Base-by-base conservation (phyloP, 1,140 invertebrate species). In the Homalodisca vitripennis region DNA sequence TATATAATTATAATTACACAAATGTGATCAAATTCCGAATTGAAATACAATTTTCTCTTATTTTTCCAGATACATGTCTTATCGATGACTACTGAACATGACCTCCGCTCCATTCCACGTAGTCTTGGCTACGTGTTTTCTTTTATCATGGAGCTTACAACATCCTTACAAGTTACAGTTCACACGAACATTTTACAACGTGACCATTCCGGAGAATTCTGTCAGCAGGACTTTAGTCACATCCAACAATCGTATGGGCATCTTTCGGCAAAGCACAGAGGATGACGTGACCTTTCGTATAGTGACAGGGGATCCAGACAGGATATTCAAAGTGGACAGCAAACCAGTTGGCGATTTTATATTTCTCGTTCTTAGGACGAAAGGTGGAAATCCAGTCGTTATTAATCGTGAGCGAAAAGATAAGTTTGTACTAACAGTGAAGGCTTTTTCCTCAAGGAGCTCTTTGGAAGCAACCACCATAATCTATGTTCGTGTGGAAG, bases 301-400 rank as follows among this genome's bases (percentile, higher is more conserved):
- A 78, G 82, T 89, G 13, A 85, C 85, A 71, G 93, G 94, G 29
- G 93, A 97, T 79, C 85, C 87, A 24, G 89, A 93, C 68, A 91
- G 92, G 75, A 90, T 97, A 77, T 98, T 98, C 82, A 95, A 95
- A 78, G 92, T 92, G 0, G 94, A 97, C 77, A 88, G 93, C 62
- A 83, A 87, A 17, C 80, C 87, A 31, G 89, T 98, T 17, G 95
- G 95, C 22, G 92, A 98, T 81, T 97, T 97, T 83, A 94, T 90
- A 78, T 98, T 98, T 78, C 83, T 98, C 26, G 83, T 90, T 34
- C 87, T 98, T 67, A 83, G 94, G 72, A 96, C 92, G 69, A 86
- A 91, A 75, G 93, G 92, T 27, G 91, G 89, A 55, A 92, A 92
- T 77, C 29, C 55, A 6, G 55, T 60, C 10, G 55, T 60, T 22